phyloP scores from a whole-genome alignment of 2,888 invertebrate genomes.

The Prostheceraeus crozeri region DNA sequence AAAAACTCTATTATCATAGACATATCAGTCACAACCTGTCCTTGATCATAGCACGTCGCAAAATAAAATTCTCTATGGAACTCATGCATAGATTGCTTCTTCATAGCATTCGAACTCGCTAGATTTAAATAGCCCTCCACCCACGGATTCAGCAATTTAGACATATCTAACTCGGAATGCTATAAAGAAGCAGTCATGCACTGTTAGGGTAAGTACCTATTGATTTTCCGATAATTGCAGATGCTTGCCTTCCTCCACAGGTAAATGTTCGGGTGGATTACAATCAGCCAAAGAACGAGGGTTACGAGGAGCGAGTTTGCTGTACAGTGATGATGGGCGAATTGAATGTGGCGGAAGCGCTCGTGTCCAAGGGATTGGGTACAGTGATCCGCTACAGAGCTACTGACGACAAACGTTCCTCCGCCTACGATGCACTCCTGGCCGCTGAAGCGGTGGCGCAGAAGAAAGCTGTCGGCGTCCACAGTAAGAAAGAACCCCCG shows the following conservation, averaged over 20 bases:
- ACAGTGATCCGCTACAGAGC: conserved; percentile 84
- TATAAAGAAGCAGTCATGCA: no score
- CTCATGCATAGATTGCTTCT: no score
- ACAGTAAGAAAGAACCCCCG: conserved; percentile 68
- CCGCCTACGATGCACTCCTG: conserved; percentile 80
- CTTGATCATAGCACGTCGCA: no score
- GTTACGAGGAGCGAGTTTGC: conserved; percentile 77
- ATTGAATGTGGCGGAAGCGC: conserved; percentile 74
- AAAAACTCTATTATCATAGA: no score
- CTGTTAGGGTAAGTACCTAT: no score
- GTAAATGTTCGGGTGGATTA: conserved; percentile 84
- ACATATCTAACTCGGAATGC: no score
- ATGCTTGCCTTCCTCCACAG: conserved; percentile 44
- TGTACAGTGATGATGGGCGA: conserved; percentile 80
- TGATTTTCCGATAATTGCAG: no score
- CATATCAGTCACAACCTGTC: no score
- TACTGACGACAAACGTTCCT: conserved; percentile 89
- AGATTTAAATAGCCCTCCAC: no score
- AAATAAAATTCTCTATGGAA: no score
- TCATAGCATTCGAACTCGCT: no score
- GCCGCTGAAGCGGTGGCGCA: conserved; percentile 85
- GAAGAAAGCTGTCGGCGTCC: conserved; percentile 63
- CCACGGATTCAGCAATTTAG: no score
- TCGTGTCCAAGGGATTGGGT: conserved; percentile 82
- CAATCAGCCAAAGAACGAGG: conserved; percentile 76